A percentile compares a stretch with the other conserved stretches of the same genome.
Conservation (phyloP, 2,888 invertebrate genomes). For the Punctoribates punctum region DNA sequence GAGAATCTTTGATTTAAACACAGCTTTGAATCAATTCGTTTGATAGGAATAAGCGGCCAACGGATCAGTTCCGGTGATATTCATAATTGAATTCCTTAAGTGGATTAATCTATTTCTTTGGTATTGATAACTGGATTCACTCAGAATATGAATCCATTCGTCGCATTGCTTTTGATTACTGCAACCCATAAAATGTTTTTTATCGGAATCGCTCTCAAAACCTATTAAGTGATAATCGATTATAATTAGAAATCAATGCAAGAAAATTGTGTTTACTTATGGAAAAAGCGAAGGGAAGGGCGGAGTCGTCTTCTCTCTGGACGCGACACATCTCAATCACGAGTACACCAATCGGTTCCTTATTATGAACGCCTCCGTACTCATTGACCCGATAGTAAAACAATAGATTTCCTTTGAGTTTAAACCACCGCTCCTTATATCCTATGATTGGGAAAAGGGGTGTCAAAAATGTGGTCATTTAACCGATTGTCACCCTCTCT, state of each 20-base stretch:
- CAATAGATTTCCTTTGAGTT: constrained; percentile 67
- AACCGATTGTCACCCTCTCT: too few relatives aligned
- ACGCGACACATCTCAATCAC: constrained; percentile 69
- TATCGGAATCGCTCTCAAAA: constrained; percentile 46
- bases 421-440: constrained; percentile 74
- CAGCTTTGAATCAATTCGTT: not conserved
- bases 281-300: constrained; percentile 69
- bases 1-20: constrained; percentile 17
- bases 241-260: not conserved
- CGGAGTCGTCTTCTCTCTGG: constrained; percentile 63
- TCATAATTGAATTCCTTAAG: constrained; percentile 40
- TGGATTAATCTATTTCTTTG: constrained; percentile 44
- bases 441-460: constrained; percentile 54
- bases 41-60: constrained; percentile 16
- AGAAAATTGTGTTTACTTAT: constrained; percentile 55
- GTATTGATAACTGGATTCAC: constrained; percentile 45
- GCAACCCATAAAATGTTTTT: constrained; percentile 46
- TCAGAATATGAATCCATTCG: constrained; percentile 46
- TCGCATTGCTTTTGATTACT: constrained; percentile 44
- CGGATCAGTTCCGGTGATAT: constrained; percentile 48
- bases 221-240: constrained; percentile 37
- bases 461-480: too few relatives aligned
- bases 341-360: constrained; percentile 66
- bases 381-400: constrained; percentile 72
- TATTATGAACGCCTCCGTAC: constrained; percentile 63